Percentiles rank a stretch among this genome's conserved stretches.
Evolutionary conservation across 2,113 vertebrate genomes (phyloP).

Genomic region (Junco hyemalis): DNA sequence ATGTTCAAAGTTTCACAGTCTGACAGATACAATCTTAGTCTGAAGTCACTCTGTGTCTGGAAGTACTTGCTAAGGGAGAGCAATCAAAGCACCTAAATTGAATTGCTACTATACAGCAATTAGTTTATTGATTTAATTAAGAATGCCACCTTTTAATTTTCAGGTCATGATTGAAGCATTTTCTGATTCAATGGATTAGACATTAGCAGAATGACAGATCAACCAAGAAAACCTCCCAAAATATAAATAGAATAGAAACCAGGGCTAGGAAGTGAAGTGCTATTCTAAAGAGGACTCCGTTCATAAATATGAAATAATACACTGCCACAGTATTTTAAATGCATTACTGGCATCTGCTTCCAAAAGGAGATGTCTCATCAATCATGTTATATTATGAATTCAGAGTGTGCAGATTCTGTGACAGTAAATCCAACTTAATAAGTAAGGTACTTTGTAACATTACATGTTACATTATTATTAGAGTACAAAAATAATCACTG

Average conservation of each 20-base stretch:
- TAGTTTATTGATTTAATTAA: conserved; percentile 99
- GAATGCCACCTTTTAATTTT: conserved; percentile 93
- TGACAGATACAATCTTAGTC: conserved; percentile 88
- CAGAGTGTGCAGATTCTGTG: conserved; percentile 32
- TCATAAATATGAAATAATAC: conserved; percentile 52
- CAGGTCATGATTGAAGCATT: conserved; percentile 85
- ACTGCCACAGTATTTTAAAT: conserved; percentile 45
- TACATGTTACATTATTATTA: conserved; percentile 46
- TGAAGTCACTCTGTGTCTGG: conserved; percentile 82
- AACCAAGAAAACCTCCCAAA: conserved; percentile 59
- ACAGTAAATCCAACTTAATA: conserved; percentile 58
- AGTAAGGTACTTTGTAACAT: conserved; percentile 30
- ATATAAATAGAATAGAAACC: conserved; percentile 24
- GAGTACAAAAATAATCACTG: conserved; percentile 48
- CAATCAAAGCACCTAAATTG: conserved; percentile 91
- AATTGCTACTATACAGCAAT: conserved; percentile 94
- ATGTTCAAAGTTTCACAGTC: conserved; percentile 86
- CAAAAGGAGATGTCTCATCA: conserved; percentile 60
- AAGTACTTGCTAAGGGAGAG: conserved; percentile 83
- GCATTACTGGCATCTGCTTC: conserved; percentile 50
- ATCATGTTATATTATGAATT: conserved; percentile 59
- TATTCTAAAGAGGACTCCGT: conserved; percentile 38
- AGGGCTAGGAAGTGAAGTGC: not conserved
- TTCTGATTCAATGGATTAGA: conserved; percentile 79
- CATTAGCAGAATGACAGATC: conserved; percentile 73